Evolutionary conservation across 53 echinoderm and acorn worm genomes (phyloP), one percentile per base, ranked within the genome.

Genomic region (Echinometra lucunter): DNA sequence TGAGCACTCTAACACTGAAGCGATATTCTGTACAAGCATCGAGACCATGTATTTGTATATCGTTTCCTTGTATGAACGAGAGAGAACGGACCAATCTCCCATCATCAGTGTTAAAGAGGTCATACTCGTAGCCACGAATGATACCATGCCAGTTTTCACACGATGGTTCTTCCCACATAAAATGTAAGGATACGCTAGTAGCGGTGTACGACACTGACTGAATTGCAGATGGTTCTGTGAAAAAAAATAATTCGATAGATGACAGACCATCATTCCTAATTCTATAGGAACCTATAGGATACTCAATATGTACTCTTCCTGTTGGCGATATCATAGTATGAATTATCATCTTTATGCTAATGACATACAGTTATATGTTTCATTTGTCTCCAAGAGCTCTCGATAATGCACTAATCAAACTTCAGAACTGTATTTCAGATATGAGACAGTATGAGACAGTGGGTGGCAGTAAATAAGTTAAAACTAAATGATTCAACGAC

Each of bases 131-230:
- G 37, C 42, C 44, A 40, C 42, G 16, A 19, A 80, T 40, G 4
- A 40, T 42, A 80, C 80, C 80, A 7, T 80, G 80, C 10, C 18
- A 42, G 80, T 37, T 80, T 80, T 80, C 80, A 80, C 80, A 80
- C 3, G 80, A 80, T 37, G 80, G 80, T 42, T 80, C 5, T 21
- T 80, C 80, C 80, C 80, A 80, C 19, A 42, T 37, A 21, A 80
- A 37, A 6, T 44, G 80, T 32, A 80, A 80, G 6, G 80, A 80
- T 6, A 19, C 2, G 0, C 40, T 42, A 80, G 40, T 17, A 42
- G 80, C 27, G 0, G 80, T 80, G 80, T 80, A 80, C 0, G 80
- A 80, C 21, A 80, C 80, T 1, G 21, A 40, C 80, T 80, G 38
- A 13, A 80, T 40, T 1, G 80, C 9, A 18, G 17, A 37, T 37